Evolutionary conservation across 2,113 vertebrate species (phyloP).

Genomic region (Siniperca knerii): DNA sequence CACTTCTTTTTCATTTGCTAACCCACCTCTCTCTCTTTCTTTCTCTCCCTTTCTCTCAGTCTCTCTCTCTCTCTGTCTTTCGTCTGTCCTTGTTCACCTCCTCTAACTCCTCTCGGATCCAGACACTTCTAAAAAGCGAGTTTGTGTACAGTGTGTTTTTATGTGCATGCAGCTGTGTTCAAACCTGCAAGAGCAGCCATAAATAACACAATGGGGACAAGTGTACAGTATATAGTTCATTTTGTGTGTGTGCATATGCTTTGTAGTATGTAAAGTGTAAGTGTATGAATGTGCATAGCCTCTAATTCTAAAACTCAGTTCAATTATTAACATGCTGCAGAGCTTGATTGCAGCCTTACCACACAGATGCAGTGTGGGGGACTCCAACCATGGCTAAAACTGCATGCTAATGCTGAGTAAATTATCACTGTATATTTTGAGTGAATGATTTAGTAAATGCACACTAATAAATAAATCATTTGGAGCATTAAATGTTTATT

Average conservation of each 20-base stretch:
- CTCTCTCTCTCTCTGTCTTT: background rate
- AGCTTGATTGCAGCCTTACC: conserved; percentile 19
- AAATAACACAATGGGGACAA: conserved; percentile 21
- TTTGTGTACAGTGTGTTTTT: background rate
- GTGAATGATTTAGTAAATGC: background rate
- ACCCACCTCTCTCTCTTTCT: background rate
- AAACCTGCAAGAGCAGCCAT: conserved; percentile 13
- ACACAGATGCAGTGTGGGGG: background rate
- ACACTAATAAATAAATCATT: background rate
- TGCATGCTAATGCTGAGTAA: background rate
- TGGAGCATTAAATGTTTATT: background rate
- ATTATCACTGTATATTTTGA: background rate
- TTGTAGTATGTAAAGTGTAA: conserved; percentile 7
- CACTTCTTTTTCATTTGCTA: conserved; percentile 46
- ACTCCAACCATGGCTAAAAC: background rate
- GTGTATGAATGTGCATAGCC: conserved; percentile 10
- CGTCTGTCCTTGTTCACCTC: conserved; percentile 20
- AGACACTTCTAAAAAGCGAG: conserved; percentile 19
- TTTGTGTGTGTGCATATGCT: conserved; percentile 12
- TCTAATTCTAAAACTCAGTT: conserved; percentile 19
- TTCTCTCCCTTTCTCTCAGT: background rate
- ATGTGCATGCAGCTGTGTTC: background rate
- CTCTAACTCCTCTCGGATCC: conserved; percentile 26
- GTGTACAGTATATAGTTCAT: background rate
- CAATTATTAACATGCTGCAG: conserved; percentile 47